Percentiles rank a stretch among this genome's conserved stretches.
Evolutionary conservation across 2,113 vertebrate genomes (phyloP).

Genomic region (Alethe castanea): DNA sequence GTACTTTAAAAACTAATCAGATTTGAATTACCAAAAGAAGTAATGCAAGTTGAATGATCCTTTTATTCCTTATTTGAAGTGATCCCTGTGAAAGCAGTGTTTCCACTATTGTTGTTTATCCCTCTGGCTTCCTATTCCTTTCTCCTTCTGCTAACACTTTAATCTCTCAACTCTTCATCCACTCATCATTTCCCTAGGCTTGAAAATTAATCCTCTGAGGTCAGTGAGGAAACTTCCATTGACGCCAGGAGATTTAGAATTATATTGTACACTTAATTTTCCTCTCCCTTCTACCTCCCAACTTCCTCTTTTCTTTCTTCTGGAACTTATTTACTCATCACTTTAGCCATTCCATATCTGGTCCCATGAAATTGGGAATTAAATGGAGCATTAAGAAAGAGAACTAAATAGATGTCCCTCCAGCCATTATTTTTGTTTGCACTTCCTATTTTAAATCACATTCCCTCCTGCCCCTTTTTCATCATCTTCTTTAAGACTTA

Average conservation of each 20-base stretch:
- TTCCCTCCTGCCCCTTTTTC: neutral
- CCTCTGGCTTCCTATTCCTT: conserved; percentile 14
- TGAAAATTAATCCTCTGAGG: conserved; percentile 43
- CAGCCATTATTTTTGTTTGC: neutral
- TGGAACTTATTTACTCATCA: conserved; percentile 35
- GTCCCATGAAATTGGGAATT: conserved; percentile 36
- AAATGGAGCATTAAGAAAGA: neutral
- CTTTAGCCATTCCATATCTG: neutral
- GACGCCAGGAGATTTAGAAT: conserved; percentile 45
- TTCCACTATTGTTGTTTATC: conserved; percentile 12
- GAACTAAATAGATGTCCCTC: neutral
- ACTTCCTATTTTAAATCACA: neutral
- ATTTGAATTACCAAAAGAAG: neutral
- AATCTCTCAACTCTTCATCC: conserved; percentile 55
- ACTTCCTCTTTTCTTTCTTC: conserved; percentile 16
- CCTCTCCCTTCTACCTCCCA: neutral
- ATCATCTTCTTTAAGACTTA: neutral
- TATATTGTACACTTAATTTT: neutral
- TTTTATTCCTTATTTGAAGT: conserved; percentile 5
- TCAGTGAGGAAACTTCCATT: conserved; percentile 39
- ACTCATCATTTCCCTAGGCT: conserved; percentile 63
- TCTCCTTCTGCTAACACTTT: conserved; percentile 43
- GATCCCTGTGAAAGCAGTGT: neutral
- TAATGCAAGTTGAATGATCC: neutral
- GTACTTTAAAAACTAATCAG: neutral